Percentiles rank a stretch among this genome's conserved stretches.
These are phyloP conservation scores for Tylochromis polylepis DNA, from an alignment of 2,113 vertebrate species.

Conservation along the genomic window DNA sequence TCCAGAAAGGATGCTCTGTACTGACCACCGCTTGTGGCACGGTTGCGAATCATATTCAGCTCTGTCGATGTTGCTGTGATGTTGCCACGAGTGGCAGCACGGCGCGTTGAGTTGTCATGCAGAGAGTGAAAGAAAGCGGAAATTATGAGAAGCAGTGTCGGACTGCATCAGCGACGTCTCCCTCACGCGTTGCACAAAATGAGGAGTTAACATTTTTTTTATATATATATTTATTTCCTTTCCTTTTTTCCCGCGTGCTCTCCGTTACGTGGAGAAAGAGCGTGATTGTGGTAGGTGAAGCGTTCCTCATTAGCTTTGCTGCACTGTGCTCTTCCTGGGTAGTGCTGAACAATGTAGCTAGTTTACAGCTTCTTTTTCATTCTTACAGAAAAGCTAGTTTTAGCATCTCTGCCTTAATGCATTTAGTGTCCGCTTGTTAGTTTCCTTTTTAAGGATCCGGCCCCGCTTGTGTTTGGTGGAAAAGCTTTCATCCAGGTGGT, in stretches of 20 bases:
- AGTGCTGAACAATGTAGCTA: not conserved
- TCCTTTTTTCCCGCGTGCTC: not conserved
- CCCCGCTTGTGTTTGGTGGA: not conserved
- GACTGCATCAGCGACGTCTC: not conserved
- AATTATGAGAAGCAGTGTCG: constrained; percentile 16
- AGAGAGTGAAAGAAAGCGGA: constrained; percentile 50
- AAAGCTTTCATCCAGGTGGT: constrained; percentile 59
- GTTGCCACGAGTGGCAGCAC: not conserved
- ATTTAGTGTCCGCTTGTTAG: not conserved
- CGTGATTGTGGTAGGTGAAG: constrained; percentile 53
- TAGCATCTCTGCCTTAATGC: not conserved
- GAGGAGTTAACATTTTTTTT: constrained; percentile 7
- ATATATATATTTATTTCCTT: not conserved
- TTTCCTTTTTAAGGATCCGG: not conserved
- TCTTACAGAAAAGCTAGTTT: not conserved
- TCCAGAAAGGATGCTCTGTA: not conserved
- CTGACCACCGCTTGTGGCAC: not conserved
- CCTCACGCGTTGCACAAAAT: not conserved
- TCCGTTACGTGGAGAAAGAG: not conserved
- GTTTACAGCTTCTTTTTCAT: not conserved
- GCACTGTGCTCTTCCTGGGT: not conserved
- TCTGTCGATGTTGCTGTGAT: constrained; percentile 16
- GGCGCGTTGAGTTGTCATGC: constrained; percentile 24
- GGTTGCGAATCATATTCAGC: not conserved
- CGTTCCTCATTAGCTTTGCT: not conserved